phyloP scores from a whole-genome alignment of 2,113 vertebrate genomes.

The Verasper variegatus region DNA sequence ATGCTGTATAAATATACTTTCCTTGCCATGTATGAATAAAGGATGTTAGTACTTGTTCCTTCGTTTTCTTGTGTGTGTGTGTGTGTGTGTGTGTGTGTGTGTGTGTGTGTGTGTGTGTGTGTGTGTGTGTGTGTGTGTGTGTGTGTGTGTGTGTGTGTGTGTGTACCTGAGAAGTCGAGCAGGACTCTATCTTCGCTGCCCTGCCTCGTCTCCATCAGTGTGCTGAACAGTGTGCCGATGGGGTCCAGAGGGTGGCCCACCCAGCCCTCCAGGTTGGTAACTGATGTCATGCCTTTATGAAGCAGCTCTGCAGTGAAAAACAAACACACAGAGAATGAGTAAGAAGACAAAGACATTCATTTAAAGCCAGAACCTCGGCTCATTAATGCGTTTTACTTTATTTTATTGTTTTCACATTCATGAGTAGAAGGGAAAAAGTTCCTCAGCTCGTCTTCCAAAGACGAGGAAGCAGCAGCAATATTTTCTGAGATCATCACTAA shows the following conservation, averaged over 20 bases:
- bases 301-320: constrained; percentile 85
- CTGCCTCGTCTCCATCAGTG: constrained; percentile 90
- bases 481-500: neutral
- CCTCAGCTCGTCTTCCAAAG: neutral
- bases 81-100: no score
- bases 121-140: no score
- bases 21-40: no score
- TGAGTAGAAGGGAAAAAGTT: no score
- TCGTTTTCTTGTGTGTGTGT: no score
- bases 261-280: constrained; percentile 96
- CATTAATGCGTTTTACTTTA: neutral
- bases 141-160: neutral
- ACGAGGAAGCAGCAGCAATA: neutral
- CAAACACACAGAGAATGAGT: neutral
- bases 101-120: no score
- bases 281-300: constrained; percentile 90
- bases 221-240: constrained; percentile 93
- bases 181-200: constrained; percentile 83
- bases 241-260: constrained; percentile 97
- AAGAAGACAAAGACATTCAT: neutral
- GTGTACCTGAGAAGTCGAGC: constrained; percentile 87
- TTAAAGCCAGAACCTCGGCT: neutral
- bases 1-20: no score
- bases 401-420: neutral
- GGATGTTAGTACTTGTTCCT: no score